phyloP scores from a whole-genome alignment of 2,888 invertebrate genomes.

The Synanthedon andrenaeformis region DNA sequence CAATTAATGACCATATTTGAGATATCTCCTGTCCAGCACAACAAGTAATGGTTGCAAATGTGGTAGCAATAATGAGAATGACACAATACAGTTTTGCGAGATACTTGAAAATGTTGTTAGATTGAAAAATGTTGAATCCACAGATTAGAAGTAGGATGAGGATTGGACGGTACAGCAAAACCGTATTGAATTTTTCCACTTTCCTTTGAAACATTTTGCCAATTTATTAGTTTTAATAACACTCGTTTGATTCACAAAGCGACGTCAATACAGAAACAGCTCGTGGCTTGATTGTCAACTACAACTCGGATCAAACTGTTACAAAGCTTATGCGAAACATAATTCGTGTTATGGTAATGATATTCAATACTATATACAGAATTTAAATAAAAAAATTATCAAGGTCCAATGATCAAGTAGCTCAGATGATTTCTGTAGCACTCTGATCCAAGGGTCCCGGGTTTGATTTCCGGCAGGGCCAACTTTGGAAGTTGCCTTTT shows the following conservation, averaged over 20 bases:
- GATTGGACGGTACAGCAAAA: slow-evolving; percentile 25
- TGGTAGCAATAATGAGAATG: slow-evolving; percentile 18
- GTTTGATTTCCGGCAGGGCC: too few relatives aligned
- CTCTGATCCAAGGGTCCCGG: too few relatives aligned
- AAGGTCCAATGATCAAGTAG: not conserved
- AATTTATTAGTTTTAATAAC: slow-evolving; percentile 1
- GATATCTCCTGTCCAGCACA: slow-evolving; percentile 23
- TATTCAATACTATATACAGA: not conserved
- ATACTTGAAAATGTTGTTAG: slow-evolving; percentile 14
- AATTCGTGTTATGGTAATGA: not conserved
- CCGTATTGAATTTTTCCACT: slow-evolving; percentile 9
- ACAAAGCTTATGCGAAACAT: slow-evolving; percentile 12
- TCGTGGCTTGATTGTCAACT: slow-evolving; percentile 32
- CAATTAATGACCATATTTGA: slow-evolving; percentile 37
- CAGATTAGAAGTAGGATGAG: slow-evolving; percentile 31
- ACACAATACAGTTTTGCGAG: slow-evolving; percentile 27
- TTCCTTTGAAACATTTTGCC: slow-evolving; percentile 17
- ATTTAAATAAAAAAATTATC: not conserved
- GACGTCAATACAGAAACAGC: slow-evolving; percentile 18
- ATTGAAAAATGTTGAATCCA: slow-evolving; percentile 41
- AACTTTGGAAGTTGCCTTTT: too few relatives aligned
- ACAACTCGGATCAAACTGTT: slow-evolving; percentile 19
- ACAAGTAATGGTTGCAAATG: slow-evolving; percentile 26
- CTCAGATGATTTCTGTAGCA: too few relatives aligned
- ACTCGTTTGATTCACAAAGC: slow-evolving; percentile 15